Base-by-base conservation (phyloP, 2,113 vertebrate species). In the Cathartes aura region DNA sequence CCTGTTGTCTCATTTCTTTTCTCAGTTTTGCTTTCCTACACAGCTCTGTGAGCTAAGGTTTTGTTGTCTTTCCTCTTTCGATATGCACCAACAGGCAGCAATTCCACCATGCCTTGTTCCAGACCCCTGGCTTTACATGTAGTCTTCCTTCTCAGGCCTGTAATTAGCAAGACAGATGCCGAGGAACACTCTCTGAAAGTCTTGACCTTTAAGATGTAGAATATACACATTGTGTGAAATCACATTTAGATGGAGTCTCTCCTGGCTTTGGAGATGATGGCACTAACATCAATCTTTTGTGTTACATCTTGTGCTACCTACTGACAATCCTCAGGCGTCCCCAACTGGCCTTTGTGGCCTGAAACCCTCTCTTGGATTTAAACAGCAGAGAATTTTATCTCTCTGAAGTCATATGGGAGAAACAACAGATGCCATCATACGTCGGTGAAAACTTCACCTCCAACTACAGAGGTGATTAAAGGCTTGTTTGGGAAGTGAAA, bases 1-100 rank as follows among this genome's bases (percentile, higher is more conserved):
- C 64, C 60, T 93, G 30, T 85, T 91, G 23, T 82, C 72, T 91
- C 26, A 34, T 83, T 82, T 90, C 9, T 89, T 91, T 94, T 95
- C 47, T 85, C 42, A 38, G 48, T 85, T 89, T 93, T 87, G 47
- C 47, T 87, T 89, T 94, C 40, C 52, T 79, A 45, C n/a, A 40
- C 12, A 79, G 20, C 20, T 64, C 64, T 68, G 29, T 89, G 70
- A 76, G 34, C 22, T 62, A 45, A 70, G 15, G 5, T 66, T 87
- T 89, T 83, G 24, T 70, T 90, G 32, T 74, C 42, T 87, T 74
- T 43, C 0, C 0, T 68, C 16, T 87, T 75, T 64, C 48, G 14
- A 6, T 60, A 36, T 43, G 4, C 11, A 19, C 15, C 29, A 84
- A 38, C 3, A 42, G 18, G 19, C 47, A 85, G 38, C 34, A 79